A percentile compares a stretch with the other conserved stretches of the same genome.
phyloP scores from a whole-genome alignment of 2,113 vertebrate genomes.

The Vanacampus margaritifer region DNA sequence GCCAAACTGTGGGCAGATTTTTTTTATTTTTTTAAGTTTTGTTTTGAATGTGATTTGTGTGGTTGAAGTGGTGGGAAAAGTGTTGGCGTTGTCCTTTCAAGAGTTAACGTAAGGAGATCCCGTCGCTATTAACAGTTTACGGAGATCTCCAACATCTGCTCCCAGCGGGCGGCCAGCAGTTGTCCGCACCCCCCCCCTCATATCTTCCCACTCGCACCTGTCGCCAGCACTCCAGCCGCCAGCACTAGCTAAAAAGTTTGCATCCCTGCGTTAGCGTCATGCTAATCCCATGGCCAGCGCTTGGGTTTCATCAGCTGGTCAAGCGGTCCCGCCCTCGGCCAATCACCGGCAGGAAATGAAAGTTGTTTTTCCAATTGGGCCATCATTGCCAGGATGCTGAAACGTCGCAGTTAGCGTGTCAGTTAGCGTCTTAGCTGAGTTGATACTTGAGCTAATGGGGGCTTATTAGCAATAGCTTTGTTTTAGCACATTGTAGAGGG shows the following conservation, averaged over 20 bases:
- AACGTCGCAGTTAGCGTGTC: background rate
- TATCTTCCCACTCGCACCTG: constrained; percentile 48
- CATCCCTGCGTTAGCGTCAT: background rate
- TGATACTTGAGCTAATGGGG: background rate
- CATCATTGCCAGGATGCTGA: background rate
- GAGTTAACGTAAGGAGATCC: constrained; percentile 72
- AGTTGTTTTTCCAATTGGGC: background rate
- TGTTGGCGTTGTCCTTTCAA: constrained; percentile 45
- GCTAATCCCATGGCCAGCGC: constrained; percentile 11
- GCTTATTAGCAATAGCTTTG: background rate
- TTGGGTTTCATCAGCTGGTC: background rate
- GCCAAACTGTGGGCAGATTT: background rate
- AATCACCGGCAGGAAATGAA: background rate
- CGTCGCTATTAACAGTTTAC: constrained; percentile 72
- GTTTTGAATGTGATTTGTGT: background rate
- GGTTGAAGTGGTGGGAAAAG: background rate
- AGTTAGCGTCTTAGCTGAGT: background rate
- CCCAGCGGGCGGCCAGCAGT: constrained; percentile 65
- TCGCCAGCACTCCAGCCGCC: constrained; percentile 24
- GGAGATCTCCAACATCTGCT: constrained; percentile 71
- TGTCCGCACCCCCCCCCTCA: constrained; percentile 47
- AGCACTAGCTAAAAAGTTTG: background rate
- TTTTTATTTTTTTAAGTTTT: too few species aligned
- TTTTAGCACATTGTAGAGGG: too few species aligned
- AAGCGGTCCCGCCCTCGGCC: background rate